Percentiles rank a stretch among this genome's conserved stretches.
Evolutionary conservation across 2,113 vertebrate genomes (phyloP).

Genomic region (Peromyscus maniculatus): DNA sequence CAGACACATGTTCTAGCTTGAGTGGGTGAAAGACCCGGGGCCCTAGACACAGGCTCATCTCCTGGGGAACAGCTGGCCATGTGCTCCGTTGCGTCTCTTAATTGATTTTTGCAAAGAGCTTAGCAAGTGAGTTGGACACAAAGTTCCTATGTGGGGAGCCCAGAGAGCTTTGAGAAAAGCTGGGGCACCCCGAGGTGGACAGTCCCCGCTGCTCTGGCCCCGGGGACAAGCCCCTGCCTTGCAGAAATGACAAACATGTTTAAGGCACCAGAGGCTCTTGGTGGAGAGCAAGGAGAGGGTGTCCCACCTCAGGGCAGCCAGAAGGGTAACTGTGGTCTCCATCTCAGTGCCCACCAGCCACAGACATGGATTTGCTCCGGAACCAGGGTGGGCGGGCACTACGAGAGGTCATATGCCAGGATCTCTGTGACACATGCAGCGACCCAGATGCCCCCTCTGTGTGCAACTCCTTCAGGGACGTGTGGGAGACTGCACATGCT

Average conservation of each 20-base stretch:
- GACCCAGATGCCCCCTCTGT: neutral
- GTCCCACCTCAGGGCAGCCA: fast-evolving
- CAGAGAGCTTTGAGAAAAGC: neutral
- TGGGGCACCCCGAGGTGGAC: fast-evolving
- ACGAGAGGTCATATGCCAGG: fast-evolving
- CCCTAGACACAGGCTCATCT: fast-evolving
- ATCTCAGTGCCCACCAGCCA: fast-evolving
- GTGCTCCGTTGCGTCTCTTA: fast-evolving
- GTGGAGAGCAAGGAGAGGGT: too few species aligned
- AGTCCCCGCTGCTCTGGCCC: fast-evolving
- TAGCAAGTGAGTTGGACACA: fast-evolving
- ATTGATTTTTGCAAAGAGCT: neutral
- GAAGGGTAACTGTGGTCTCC: too few species aligned
- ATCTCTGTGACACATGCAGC: neutral
- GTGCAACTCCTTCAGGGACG: neutral
- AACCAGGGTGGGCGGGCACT: neutral
- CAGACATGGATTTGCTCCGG: neutral
- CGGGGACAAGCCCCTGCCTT: fast-evolving
- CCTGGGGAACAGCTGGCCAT: fast-evolving
- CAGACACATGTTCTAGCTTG: fast-evolving
- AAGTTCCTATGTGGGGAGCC: neutral
- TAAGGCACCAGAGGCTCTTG: fast-evolving
- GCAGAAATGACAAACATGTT: neutral
- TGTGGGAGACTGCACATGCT: neutral
- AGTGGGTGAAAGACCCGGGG: too few species aligned